A percentile compares a stretch with the other conserved stretches of the same genome.
phyloP scores from a whole-genome alignment of 2,113 vertebrate species.

The Melanerpes formicivorus region DNA sequence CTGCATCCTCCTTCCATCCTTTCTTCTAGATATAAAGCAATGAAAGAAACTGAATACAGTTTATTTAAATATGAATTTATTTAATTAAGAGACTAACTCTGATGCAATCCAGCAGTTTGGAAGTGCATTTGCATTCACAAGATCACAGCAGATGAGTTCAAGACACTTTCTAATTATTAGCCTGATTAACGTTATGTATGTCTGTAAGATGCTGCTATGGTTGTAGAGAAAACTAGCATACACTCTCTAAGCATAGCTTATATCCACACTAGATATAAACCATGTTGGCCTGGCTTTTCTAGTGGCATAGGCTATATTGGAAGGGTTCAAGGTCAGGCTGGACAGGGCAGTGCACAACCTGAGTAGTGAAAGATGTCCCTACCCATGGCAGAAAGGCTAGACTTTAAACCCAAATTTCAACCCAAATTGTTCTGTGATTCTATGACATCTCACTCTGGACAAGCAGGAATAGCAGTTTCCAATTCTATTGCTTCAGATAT shows the following conservation, averaged over 20 bases:
- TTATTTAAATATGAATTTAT: constrained; percentile 37
- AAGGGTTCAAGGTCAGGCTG: background rate
- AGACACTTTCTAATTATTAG: background rate
- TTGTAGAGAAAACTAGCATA: background rate
- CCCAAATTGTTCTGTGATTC: background rate
- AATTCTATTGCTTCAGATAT: background rate
- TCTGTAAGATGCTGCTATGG: background rate
- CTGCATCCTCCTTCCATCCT: too few species aligned
- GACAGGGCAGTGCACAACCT: background rate
- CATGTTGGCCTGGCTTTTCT: background rate
- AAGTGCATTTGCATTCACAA: constrained; percentile 20
- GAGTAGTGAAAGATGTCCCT: background rate
- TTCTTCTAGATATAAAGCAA: background rate
- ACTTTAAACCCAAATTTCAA: background rate
- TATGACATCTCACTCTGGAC: background rate
- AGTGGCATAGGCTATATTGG: background rate
- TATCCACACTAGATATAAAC: background rate
- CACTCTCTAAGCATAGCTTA: background rate
- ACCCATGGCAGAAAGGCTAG: background rate
- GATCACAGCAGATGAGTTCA: background rate
- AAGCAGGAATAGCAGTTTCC: background rate
- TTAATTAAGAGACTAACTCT: constrained; percentile 10
- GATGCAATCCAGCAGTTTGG: constrained; percentile 33
- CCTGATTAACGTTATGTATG: background rate
- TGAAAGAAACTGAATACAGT: background rate